Evolutionary conservation across 2,113 vertebrate genomes (phyloP), one percentile per base, ranked within the genome.

Genomic region (Dipodomys stephensi): DNA sequence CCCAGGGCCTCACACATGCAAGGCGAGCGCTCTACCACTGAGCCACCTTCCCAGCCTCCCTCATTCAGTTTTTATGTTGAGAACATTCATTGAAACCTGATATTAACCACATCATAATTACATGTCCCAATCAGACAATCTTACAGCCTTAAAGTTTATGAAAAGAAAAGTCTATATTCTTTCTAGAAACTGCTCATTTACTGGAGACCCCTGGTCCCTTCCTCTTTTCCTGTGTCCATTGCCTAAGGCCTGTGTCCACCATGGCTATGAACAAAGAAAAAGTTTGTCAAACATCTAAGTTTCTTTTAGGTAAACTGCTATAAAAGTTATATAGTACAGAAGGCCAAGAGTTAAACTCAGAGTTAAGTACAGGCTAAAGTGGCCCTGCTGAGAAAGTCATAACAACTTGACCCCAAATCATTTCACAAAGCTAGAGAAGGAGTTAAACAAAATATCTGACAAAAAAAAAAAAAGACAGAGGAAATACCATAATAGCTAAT

Each of bases 341-440:
- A 92, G 93, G 84, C 32, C 84, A 94, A 73, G 92, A 95, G 89
- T 92, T 85, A 96, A 94, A 91, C 49, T 76, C 49, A 16, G 28
- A 96, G 89, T 94, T 94, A 96, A 95, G 78, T 39, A 90, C 89
- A 95, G 90, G 89, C 77, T 94, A 89, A 94, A 90, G 93, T 85
- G 74, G 28, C 15, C 94, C 91, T 90, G 74, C 91, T 68, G 82
- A 71, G 91, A 67, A 94, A 85, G 69, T 79, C 64, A 27, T 57
- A 94, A 95, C 83, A 92, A 92, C 68, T 86, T 93, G 53, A 84
- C 79, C 90, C 93, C 92, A 76, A 84, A 87, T 87, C 35, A 80
- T 86, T 87, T 95, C 80, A 73, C 94, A 89, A 91, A 77, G 72
- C 64, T 89, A 67, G 72, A 85, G 72, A 94, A 96, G 69, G 69